These are phyloP conservation scores for Spatulosminthurus flaviceps DNA, from an alignment of 2,888 invertebrate species.

Conservation along the genomic window DNA sequence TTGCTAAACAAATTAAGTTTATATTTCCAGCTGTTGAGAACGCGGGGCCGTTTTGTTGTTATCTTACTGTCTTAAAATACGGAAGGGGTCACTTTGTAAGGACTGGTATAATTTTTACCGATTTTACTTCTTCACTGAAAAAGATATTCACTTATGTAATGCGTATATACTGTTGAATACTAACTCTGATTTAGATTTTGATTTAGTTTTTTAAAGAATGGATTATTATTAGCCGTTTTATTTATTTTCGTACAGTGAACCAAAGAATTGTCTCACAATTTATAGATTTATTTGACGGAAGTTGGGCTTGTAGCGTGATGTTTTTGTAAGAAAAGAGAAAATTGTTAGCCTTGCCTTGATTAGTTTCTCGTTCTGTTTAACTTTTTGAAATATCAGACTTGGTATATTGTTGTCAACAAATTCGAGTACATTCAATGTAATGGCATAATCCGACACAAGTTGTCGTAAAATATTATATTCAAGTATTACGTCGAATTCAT, in stretches of 20 bases:
- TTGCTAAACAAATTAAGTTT: not conserved
- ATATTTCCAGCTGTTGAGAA: not conserved
- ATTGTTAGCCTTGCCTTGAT: not conserved
- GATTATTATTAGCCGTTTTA: conserved; percentile 8
- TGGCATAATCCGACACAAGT: not conserved
- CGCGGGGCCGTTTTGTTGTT: conserved; percentile 15
- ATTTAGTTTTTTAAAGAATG: not conserved
- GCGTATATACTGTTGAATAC: conserved; percentile 10
- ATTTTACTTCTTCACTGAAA: conserved; percentile 1
- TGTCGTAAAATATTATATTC: not conserved
- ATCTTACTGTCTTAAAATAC: not conserved
- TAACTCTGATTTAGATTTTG: not conserved
- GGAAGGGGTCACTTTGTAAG: not conserved
- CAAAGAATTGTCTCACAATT: conserved; percentile 7
- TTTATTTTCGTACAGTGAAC: conserved; percentile 21
- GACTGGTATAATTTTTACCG: not conserved
- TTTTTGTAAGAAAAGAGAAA: not conserved
- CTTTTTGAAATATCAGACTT: too few species aligned
- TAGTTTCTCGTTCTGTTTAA: not conserved
- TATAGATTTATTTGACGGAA: not conserved
- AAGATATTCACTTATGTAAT: not conserved
- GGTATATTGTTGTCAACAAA: not conserved
- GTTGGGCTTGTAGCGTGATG: not conserved
- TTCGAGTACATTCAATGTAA: not conserved
- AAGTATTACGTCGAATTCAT: not conserved